Conservation (phyloP, 2,113 vertebrate genomes). For the Loxodonta africana region DNA sequence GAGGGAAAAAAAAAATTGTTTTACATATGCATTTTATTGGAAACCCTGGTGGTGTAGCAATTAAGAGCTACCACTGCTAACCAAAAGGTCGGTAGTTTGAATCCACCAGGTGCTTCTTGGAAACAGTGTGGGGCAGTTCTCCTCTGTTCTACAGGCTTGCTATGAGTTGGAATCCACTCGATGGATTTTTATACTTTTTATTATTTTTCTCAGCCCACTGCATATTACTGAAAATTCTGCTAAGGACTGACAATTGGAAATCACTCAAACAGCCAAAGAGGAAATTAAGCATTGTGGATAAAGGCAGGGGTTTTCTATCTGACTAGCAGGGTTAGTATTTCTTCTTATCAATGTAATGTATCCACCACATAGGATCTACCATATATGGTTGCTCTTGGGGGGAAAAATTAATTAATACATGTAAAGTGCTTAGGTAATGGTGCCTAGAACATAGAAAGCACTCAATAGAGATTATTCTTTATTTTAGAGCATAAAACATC, state of each 20-base stretch:
- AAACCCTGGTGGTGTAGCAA: no score
- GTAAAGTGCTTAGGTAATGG: background rate
- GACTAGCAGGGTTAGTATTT: background rate
- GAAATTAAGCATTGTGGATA: background rate
- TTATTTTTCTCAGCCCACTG: background rate
- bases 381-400: background rate
- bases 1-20: background rate
- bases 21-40: background rate
- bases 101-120: no score
- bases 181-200: no score
- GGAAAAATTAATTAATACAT: background rate
- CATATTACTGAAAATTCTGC: background rate
- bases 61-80: no score
- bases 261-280: background rate
- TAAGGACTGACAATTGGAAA: background rate
- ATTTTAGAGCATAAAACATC: background rate
- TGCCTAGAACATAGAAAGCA: background rate
- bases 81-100: no score
- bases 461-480: background rate
- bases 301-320: background rate
- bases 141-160: no score
- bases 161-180: no score
- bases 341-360: background rate
- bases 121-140: no score
- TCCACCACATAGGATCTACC: background rate